Base-by-base conservation (phyloP, 1,140 invertebrate genomes). In the Centruroides vittatus region DNA sequence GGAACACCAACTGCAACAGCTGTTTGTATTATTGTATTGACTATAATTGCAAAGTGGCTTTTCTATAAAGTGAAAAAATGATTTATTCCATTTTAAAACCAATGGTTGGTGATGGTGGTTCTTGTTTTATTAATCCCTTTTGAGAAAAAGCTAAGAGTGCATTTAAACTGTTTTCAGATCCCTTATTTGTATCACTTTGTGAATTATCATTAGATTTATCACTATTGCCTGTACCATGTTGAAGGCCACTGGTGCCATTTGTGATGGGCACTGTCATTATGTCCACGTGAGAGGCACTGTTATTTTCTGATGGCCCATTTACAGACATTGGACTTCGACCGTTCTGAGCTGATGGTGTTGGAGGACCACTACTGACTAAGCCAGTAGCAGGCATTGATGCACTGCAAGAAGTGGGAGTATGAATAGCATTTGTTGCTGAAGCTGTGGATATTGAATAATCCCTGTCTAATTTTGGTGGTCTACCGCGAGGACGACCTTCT, bases 111-210 rank as follows among this genome's bases (percentile, higher is more conserved):
- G 64, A 61, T 47, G 58, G 55, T 51, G 61, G 58, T 41, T 61
- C 60, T 52, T 65, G 60, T 57, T 65, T 62, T 35, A 61, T 65
- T 12, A 58, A 34, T 35, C 64, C 64, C 53, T 62, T 65, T 61
- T 65, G 64, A 56, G 64, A 65, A 51, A 65, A 60, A 58, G 64
- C 64, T 51, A 65, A 55, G 12, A 65, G 64, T 53, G 64, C 64
- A 58, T 65, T 65, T 35, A 65, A 58, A 46, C 64, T 65, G 61
- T 62, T 53, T 46, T 60, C 57, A 41, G 46, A 23, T 35, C 46
- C 41, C 10, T 46, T 48, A 35, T 61, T 55, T 13, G 47, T 57
- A 51, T 57, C 46, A 57, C 13, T 23, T 13, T 23, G 13, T 35
- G 13, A 13, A 57, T 57, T 57, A 41, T 41, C 41, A 41, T 41